Base-by-base conservation (phyloP, 53 echinoderm and acorn worm species). In the Paelopatides confundens region DNA sequence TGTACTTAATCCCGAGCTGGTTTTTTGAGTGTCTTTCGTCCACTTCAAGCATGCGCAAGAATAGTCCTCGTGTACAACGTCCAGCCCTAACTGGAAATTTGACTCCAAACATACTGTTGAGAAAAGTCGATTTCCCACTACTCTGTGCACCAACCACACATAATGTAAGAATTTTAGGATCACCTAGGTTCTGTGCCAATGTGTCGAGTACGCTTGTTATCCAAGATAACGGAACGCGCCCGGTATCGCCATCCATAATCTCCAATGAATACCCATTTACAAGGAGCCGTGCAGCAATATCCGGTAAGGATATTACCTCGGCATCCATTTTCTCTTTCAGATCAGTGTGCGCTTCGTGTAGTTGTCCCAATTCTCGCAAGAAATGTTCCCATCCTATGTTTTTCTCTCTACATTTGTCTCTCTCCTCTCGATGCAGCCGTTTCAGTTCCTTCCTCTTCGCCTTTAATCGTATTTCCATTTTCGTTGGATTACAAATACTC, bases 221-320 rank as follows among this genome's bases (percentile, higher is more conserved):
- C 81, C 81, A 81, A 4, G 51, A 32, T 9, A 81, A 28, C 8
- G 81, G 81, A 31, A 81, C 51, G 1, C 36, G 12, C 11, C 54
- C 81, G 3, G 58, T 54, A 33, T 81, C 81, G 8, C 81, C 81
- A 81, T 81, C 81, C 81, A 81, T 30, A 15, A 81, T 32, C 52
- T 81, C 81, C 2, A 81, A 5, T 6, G 81, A 54, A 49, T 81
- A 28, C 5, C 52, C 53, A 7, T 58, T 27, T 0, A 14, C 8
- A 7, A 81, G 8, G 1, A 81, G n/a, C 2, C 14, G 31, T 2
- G 81, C 49, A 1, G 81, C 81, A 0, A 54, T 10, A 5, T 21
- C n/a, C 28, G 81, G 81, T 32, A 81, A 8, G 3, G 13, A 31
- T 31, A 31, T 33, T 5, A 28, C 18, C 4, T 31, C 4, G 1